A percentile compares a stretch with the other conserved stretches of the same genome.
Conservation (phyloP, 2,113 vertebrate species). For the Engystomops pustulosus region DNA sequence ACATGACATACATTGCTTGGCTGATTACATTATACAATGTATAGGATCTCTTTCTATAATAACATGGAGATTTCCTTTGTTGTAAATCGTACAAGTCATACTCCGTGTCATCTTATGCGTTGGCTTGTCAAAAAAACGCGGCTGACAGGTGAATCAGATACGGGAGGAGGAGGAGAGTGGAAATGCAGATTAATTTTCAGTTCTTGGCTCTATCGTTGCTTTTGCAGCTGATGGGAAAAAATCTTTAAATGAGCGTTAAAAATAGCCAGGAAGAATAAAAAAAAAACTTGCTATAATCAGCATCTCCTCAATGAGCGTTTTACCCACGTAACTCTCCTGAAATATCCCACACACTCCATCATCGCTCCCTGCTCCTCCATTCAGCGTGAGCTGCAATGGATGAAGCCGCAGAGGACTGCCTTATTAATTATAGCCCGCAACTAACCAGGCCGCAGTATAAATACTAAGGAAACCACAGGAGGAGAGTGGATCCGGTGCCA, state of each 20-base stretch:
- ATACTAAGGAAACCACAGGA: too few species aligned
- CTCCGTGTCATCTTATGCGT: conserved; percentile 14
- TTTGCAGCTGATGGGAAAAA: conserved; percentile 33
- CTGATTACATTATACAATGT: conserved; percentile 7
- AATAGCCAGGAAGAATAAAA: conserved; percentile 32
- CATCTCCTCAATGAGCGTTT: conserved; percentile 48
- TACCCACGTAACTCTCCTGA: conserved; percentile 34
- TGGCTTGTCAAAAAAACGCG: not conserved
- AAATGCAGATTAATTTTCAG: conserved; percentile 50
- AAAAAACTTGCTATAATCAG: conserved; percentile 45
- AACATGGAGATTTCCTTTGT: not conserved
- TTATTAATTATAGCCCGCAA: not conserved
- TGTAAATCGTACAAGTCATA: conserved; percentile 11
- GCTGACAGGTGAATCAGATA: conserved; percentile 46
- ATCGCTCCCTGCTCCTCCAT: not conserved
- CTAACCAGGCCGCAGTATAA: not conserved
- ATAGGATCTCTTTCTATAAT: conserved; percentile 1
- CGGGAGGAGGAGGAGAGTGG: not conserved
- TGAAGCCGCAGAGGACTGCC: not conserved
- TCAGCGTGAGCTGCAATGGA: not conserved
- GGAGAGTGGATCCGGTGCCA: too few species aligned
- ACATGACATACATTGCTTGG: not conserved
- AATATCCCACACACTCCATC: conserved; percentile 40
- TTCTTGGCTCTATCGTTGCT: conserved; percentile 8
- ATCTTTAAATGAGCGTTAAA: conserved; percentile 39